Evolutionary conservation across 2,113 vertebrate species (phyloP), one percentile per base, ranked within the genome.

Genomic region (Perca fluviatilis): DNA sequence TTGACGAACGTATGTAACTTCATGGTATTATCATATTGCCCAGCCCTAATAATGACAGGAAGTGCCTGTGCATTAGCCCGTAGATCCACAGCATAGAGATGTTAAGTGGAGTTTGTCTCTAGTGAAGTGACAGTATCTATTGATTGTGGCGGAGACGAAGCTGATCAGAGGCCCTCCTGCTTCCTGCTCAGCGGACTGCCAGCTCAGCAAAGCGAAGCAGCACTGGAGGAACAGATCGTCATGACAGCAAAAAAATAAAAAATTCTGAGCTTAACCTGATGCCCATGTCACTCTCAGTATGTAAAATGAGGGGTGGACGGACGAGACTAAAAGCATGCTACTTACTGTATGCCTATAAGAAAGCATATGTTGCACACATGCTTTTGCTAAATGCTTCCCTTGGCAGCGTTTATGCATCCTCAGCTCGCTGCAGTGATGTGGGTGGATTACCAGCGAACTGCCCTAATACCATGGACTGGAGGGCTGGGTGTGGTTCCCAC

Each of bases 401-500:
- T 64, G 53, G 74, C 58, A 54, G 66, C 2, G 5, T 74, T 53
- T 77, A 11, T 58, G 57, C 49, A 15, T 61, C 61, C 64, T 77
- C 49, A 50, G 57, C 76, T 70, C 7, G 46, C 78, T 84, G 76
- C 78, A 77, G 83, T 50, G 80, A 33, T 33, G 60, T 64, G 76
- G 78, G 71, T 61, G 84, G 83, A 77, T 65, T 61, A 82, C 63
- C 49, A 58, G 74, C 12, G 27, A 73, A 43, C 51, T 70, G 68
- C 50, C 68, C 71, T 74, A 21, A 79, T 33, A 43, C 66, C 58
- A 63, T 13, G 16, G 66, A n/a, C 53, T 61, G 46, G 27, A 84
- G 68, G 60, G 7, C 65, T 79, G 80, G 86, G 85, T 81, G 86
- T 87, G 91, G 86, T 56, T 76, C 75, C 47, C 50, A 70, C 80